Base-by-base conservation (phyloP, 2,113 vertebrate species). In the Xiphorhynchus elegans region DNA sequence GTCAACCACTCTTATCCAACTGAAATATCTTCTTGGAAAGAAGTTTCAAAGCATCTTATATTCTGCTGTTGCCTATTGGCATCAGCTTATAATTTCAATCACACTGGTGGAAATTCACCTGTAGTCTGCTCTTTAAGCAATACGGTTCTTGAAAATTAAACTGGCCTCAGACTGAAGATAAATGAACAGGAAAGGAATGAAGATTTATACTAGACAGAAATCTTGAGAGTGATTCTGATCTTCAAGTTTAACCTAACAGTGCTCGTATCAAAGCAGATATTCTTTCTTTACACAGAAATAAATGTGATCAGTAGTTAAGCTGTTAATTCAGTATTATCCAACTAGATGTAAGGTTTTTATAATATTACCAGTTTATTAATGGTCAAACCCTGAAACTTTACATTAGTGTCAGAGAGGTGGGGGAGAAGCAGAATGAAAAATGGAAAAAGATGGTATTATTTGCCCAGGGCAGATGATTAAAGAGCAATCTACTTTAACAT, bases 381-480 rank as follows among this genome's bases (percentile, higher is more conserved):
- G 93, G 68, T 66, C 97, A 86, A 90, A 95, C 96, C 97, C 92
- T 39, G 56, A 93, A 96, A 94, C 92, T 73, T 90, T 93, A 74
- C 50, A 52, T 94, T 90, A 95, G 72, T 96, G 91, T 96, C 86
- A 93, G 89, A 62, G 88, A 90, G 84, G 91, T 90, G 72, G 72
- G 74, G 83, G 49, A 95, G 84, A 87, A 90, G 79, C 78, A 92
- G 88, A 95, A 93, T 91, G 92, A 97, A 93, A 79, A 96, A 95
- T 86, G 64, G 73, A 84, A 94, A 90, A 95, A 92, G 35, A 84
- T 91, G 17, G 52, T 92, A 96, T 89, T 93, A 59, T 97, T 97
- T 97, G 95, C 97, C 90, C 53, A 94, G 70, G 93, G 96, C 96
- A 96, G 90, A 85, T n/a, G 58, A 94, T 97, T 97, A 96, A 97